Base-by-base conservation (phyloP, 2,888 invertebrate species). In the Drosophila melanosoma region DNA sequence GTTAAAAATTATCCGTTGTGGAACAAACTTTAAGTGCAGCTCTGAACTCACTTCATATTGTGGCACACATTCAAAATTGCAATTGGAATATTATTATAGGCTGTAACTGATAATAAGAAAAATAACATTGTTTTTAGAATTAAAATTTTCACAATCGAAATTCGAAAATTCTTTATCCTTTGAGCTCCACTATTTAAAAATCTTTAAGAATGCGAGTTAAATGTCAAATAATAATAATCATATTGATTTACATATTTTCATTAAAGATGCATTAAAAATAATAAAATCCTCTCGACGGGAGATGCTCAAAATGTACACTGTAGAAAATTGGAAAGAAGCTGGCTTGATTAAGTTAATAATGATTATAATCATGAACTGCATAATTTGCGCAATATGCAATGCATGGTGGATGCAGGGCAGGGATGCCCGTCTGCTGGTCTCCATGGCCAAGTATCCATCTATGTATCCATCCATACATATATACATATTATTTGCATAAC, bases 401-500 rank as follows among this genome's bases (percentile, higher is more conserved):
- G 69, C 69, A 69, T 33, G 40, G 29, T 29, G 29, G 6, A 29
- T 29, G 6, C 29, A 29, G 29, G 32, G 6, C 29, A 29, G 29
- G 32, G 32, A 40, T 32, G 17, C n/a, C 26, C 59, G 38, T 10
- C 53, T 53, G 7, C 20, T 8, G 4, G 12, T 20, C 45, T 7
- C 20, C 42, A 45, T 12, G 42, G 17, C 26, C 56, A 57, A 57
- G 29, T 20, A 57, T 20, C 26, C 36, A 45, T 45, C 20, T 3
- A 20, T 12, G 20, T 7, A 45, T 20, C 42, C 10, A 40, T 40
- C n/a, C n/a, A 15, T 35, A 12, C 38, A 38, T 54, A 11, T 54
- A 38, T 62, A 51, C 62, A 77, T 54, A 70, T 48, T 77, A 74
- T 79, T 81, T 77, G 77, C 81, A 79, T 81, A 77, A 74, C 74